A percentile compares a stretch with the other conserved stretches of the same genome.
Evolutionary conservation across 1,140 invertebrate species (phyloP).

Genomic region (Agrypnia vestita): DNA sequence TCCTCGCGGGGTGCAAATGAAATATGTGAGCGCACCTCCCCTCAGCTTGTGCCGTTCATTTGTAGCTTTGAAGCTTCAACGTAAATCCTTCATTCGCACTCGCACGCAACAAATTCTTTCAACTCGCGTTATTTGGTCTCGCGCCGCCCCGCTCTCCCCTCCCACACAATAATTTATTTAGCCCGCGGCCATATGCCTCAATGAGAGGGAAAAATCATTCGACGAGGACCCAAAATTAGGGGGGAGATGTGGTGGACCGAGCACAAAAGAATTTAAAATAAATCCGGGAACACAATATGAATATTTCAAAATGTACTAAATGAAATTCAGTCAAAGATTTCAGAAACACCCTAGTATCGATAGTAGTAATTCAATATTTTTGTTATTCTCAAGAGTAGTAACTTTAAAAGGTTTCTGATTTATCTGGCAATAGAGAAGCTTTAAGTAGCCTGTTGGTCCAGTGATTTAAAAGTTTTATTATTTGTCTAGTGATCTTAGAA

Average conservation of each 20-base stretch:
- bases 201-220: constrained; percentile 43
- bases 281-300: constrained; percentile 23
- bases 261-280: constrained; percentile 46
- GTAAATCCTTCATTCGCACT: constrained; percentile 57
- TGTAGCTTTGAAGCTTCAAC: constrained; percentile 39
- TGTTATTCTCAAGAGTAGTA: too few species aligned
- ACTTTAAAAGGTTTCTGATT: too few species aligned
- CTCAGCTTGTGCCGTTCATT: constrained; percentile 8
- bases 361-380: too few species aligned
- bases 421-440: too few species aligned
- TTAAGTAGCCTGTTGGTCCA: too few species aligned
- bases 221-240: neutral
- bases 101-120: constrained; percentile 47
- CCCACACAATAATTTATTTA: constrained; percentile 54
- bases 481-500: too few species aligned
- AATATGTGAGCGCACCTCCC: constrained; percentile 17
- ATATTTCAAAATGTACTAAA: constrained; percentile 35
- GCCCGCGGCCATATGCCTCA: constrained; percentile 56
- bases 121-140: constrained; percentile 47
- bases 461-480: too few species aligned
- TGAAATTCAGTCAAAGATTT: neutral
- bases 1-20: constrained; percentile 30
- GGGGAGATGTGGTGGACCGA: neutral
- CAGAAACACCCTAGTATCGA: too few species aligned
- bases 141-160: constrained; percentile 19